Conservation (phyloP, 2,113 vertebrate genomes). For the Platichthys flesus region DNA sequence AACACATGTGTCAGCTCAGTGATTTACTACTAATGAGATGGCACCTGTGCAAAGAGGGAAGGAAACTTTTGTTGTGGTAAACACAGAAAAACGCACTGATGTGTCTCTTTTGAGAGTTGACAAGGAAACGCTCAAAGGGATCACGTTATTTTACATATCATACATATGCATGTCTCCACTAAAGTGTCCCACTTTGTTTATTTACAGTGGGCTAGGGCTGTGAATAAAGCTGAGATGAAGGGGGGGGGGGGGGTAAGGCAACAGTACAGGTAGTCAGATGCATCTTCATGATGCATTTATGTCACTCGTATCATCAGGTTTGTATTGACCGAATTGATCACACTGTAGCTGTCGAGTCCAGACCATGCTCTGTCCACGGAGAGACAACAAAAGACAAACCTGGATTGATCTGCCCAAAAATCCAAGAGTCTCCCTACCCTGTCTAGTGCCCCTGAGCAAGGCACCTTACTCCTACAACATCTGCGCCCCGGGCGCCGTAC, state of each 20-base stretch:
- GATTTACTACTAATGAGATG: slow-evolving; percentile 79
- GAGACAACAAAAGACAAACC: too few species aligned
- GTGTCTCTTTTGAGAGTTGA: slow-evolving; percentile 70
- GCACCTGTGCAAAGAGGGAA: slow-evolving; percentile 68
- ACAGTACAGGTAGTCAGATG: slow-evolving; percentile 40
- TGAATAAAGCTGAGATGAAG: slow-evolving; percentile 62
- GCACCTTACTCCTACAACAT: too few species aligned
- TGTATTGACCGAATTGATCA: background rate
- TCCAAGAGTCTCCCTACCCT: too few species aligned
- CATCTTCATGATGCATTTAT: slow-evolving; percentile 49
- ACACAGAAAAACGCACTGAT: slow-evolving; percentile 56
- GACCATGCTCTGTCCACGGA: background rate
- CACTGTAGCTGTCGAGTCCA: background rate
- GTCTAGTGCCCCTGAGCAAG: too few species aligned
- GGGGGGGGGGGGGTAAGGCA: slow-evolving; percentile 24
- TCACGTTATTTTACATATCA: slow-evolving; percentile 76
- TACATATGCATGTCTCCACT: slow-evolving; percentile 74
- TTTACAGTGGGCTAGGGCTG: slow-evolving; percentile 63
- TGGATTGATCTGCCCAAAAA: too few species aligned
- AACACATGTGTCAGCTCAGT: slow-evolving; percentile 71
- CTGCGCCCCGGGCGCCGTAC: too few species aligned
- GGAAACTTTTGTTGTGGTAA: slow-evolving; percentile 77
- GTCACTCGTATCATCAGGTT: background rate
- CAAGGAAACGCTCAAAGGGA: slow-evolving; percentile 77
- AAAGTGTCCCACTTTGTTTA: slow-evolving; percentile 69